Conservation (phyloP, 2,797 vertebrate species). For the Melanotaenia nigrans region DNA sequence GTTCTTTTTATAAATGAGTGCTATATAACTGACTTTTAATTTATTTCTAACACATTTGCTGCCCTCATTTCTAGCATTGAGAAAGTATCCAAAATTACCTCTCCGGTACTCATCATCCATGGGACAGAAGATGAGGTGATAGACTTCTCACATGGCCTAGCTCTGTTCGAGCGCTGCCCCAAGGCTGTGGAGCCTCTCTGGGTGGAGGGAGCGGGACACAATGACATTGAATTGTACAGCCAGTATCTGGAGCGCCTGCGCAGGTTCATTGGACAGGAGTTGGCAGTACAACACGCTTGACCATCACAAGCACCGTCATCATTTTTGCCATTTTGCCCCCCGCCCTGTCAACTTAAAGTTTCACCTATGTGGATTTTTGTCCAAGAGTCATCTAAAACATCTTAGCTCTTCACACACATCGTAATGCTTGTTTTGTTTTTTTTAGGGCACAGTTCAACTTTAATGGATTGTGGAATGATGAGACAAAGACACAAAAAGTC, state of each 20-base stretch:
- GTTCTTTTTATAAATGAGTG: background rate
- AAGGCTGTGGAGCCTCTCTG: slow-evolving; percentile 98
- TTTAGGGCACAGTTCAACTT: slow-evolving; percentile 1
- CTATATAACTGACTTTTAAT: background rate
- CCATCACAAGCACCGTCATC: background rate
- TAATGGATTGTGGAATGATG: slow-evolving; percentile 7
- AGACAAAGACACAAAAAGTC: background rate
- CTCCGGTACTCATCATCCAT: slow-evolving; percentile 97
- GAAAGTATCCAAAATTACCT: slow-evolving; percentile 97
- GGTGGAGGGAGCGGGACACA: slow-evolving; percentile 98
- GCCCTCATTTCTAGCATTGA: slow-evolving; percentile 87
- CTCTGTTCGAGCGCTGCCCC: slow-evolving; percentile 95
- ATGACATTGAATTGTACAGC: slow-evolving; percentile 99
- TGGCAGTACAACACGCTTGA: slow-evolving; percentile 89
- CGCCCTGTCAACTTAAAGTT: slow-evolving; percentile 8
- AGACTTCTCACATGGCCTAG: slow-evolving; percentile 97
- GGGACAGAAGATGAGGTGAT: slow-evolving; percentile 98
- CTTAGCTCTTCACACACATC: slow-evolving; percentile 1
- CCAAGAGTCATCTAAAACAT: slow-evolving; percentile 17
- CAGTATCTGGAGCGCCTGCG: slow-evolving; percentile 98
- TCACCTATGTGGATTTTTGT: slow-evolving; percentile 11
- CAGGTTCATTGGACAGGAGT: slow-evolving; percentile 96
- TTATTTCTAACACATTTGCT: background rate
- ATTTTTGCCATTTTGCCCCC: background rate
- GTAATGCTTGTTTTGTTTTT: slow-evolving; percentile 3